Base-by-base conservation (phyloP, 2,888 invertebrate species). In the Hypolimnas misippus region DNA sequence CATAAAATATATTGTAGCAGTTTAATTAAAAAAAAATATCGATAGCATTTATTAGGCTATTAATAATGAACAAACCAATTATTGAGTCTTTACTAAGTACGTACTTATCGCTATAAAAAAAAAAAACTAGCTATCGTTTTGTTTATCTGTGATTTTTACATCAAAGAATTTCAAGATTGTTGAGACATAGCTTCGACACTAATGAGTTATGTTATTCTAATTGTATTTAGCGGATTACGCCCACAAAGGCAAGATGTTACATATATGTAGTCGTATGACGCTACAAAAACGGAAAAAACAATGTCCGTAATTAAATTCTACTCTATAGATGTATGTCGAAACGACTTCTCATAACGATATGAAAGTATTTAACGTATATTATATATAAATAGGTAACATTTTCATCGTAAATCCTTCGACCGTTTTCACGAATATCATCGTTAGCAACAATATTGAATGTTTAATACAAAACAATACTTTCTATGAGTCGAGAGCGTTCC, bases 401-500 rank as follows among this genome's bases (percentile, higher is more conserved):
- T 49, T 29, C 49, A 49, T 29, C 49, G 49, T 29, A 25, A 49
- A 49, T 49, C 25, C 49, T 42, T 49, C 29, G 49, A 14, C 25
- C 49, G 68, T 69, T 66, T 71, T 66, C 60, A 63, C 44, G 57
- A 65, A 72, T 70, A 68, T 63, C 59, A 61, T 29, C 58, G 58
- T 64, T 64, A 57, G 57, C 40, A 57, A 66, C 63, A 63, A 65
- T 67, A 71, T 70, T 65, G 65, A 68, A 76, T 73, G 73, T 76
- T 76, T 72, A 65, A 76, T 74, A 74, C 72, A 78, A 73, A 83
- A 83, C 79, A 85, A 83, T 83, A 87, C 87, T 87, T 89, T 87
- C 86, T 86, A 83, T 77, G 76, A 77, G 76, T 79, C 81, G 83
- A 82, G 83, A 83, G 80, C 75, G 86, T 86, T 87, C 90, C 90